Percentiles rank a stretch among this genome's conserved stretches.
phyloP scores from a whole-genome alignment of 2,113 vertebrate species.

The Lepus americanus region DNA sequence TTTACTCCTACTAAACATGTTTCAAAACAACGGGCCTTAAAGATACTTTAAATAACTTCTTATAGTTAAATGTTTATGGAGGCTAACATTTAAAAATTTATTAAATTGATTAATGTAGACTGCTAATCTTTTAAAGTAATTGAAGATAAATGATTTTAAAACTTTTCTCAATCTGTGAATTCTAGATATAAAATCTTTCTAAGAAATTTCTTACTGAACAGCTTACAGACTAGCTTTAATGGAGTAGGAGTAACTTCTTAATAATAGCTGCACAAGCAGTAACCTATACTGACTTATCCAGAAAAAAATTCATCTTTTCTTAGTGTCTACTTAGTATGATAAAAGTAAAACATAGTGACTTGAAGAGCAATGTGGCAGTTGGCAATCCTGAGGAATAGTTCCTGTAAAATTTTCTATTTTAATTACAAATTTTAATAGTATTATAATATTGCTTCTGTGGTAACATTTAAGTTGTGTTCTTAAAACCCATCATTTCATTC shows the following conservation, averaged over 20 bases:
- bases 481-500: neutral
- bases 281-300: neutral
- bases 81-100: neutral
- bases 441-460: neutral
- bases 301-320: neutral
- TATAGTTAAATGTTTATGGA: neutral
- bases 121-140: neutral
- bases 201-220: neutral
- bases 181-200: neutral
- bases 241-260: neutral
- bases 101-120: neutral
- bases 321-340: neutral
- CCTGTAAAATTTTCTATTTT: neutral
- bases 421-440: conserved; percentile 15
- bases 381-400: neutral
- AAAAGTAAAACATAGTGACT: neutral
- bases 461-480: neutral
- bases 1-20: neutral
- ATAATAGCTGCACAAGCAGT: neutral
- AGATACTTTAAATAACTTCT: neutral
- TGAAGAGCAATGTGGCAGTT: neutral
- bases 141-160: neutral
- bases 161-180: neutral
- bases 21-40: neutral
- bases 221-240: neutral